These are phyloP conservation scores for Misgurnus anguillicaudatus DNA, from an alignment of 2,113 vertebrate species.

Conservation along the genomic window DNA sequence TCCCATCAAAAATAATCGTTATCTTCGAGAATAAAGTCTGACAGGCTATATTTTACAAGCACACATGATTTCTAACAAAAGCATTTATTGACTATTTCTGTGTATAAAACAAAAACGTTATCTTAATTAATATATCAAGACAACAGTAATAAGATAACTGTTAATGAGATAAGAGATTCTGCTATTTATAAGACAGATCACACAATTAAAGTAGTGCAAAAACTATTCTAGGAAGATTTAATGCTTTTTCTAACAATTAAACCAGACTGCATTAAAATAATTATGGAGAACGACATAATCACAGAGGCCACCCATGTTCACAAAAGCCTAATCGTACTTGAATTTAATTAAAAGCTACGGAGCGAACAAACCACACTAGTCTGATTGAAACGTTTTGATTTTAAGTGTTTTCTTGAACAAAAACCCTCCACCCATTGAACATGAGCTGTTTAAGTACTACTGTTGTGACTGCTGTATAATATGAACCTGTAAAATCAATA, in stretches of 20 bases:
- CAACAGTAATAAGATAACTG: not conserved
- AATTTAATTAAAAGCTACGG: constrained; percentile 12
- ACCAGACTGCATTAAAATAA: not conserved
- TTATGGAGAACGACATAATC: constrained; percentile 4
- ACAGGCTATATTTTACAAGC: constrained; percentile 10
- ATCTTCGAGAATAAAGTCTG: constrained; percentile 11
- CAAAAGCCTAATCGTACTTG: not conserved
- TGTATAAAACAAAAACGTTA: not conserved
- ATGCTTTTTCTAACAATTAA: constrained; percentile 22
- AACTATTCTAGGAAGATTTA: constrained; percentile 3
- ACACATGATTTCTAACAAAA: not conserved
- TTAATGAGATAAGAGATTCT: not conserved
- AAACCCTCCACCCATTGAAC: not conserved
- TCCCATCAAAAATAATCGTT: constrained; percentile 11
- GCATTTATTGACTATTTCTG: not conserved
- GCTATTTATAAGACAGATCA: constrained; percentile 3
- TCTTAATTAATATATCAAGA: not conserved
- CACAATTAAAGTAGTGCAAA: constrained; percentile 12
- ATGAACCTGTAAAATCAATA: constrained; percentile 28
- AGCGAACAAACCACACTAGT: not conserved
- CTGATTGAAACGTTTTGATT: constrained; percentile 18
- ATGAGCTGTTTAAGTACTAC: constrained; percentile 9
- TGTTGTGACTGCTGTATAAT: not conserved
- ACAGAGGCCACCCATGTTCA: not conserved
- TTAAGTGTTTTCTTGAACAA: constrained; percentile 17